Percentiles rank a stretch among this genome's conserved stretches.
These are phyloP conservation scores for Drosophila austrosaltans DNA, from an alignment of 2,888 invertebrate species.

Conservation along the genomic window DNA sequence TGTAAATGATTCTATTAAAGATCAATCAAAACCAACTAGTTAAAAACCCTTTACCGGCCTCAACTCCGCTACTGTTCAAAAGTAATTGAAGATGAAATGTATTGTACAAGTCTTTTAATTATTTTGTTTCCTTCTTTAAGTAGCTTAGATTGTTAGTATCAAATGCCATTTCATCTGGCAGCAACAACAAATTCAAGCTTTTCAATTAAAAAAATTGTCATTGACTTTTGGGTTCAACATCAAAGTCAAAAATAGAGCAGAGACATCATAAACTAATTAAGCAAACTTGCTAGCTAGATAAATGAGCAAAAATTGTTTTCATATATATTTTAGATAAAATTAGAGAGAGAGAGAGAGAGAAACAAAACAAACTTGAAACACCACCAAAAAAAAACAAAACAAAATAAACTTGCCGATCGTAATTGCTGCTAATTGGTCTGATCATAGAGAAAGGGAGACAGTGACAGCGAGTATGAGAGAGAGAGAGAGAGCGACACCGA, in stretches of 20 bases:
- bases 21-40: not conserved
- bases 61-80: not conserved
- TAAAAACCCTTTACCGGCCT: not conserved
- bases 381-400: not conserved
- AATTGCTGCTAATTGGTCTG: conserved; percentile 34
- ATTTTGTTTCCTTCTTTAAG: conserved; percentile 4
- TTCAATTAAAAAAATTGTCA: conserved; percentile 32
- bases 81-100: not conserved
- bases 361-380: not conserved
- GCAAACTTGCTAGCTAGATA: conserved; percentile 1
- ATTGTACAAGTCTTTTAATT: not conserved
- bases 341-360: not conserved
- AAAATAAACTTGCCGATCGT: conserved; percentile 2
- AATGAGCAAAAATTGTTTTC: conserved; percentile 3
- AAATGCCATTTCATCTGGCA: conserved; percentile 5
- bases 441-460: conserved; percentile 7
- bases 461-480: not conserved
- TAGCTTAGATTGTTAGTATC: conserved; percentile 2
- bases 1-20: not conserved
- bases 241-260: not conserved
- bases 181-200: conserved; percentile 1
- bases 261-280: conserved; percentile 11
- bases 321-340: not conserved
- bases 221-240: not conserved
- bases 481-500: conserved; percentile 23